A percentile compares a stretch with the other conserved stretches of the same genome.
These are phyloP conservation scores for Pangasius sanitwongsei DNA, from an alignment of 2,797 vertebrate genomes.

Conservation along the genomic window DNA sequence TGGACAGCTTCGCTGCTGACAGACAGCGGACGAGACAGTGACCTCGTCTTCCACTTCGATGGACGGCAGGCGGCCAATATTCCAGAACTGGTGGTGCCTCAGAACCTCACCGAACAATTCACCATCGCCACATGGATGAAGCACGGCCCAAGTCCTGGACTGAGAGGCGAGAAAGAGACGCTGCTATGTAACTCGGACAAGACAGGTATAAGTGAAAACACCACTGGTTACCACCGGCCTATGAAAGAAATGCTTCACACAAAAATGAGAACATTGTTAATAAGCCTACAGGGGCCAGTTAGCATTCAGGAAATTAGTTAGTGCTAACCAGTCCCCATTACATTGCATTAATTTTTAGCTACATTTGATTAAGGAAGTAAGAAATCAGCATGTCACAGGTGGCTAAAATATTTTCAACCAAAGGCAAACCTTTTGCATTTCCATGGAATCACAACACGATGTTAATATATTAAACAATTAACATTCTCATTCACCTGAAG, in stretches of 20 bases:
- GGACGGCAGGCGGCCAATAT: constrained; percentile 92
- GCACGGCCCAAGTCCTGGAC: constrained; percentile 89
- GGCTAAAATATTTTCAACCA: background rate
- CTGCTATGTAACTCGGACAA: constrained; percentile 97
- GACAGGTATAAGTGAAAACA: constrained; percentile 77
- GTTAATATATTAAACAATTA: background rate
- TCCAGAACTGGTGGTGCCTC: constrained; percentile 88
- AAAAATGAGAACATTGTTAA: background rate
- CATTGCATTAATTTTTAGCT: background rate
- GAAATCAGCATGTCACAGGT: background rate
- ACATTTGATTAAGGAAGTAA: background rate
- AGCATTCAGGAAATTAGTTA: background rate
- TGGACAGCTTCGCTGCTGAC: constrained; percentile 90
- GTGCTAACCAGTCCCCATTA: background rate
- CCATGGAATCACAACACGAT: background rate
- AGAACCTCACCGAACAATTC: constrained; percentile 95
- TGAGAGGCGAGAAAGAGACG: constrained; percentile 94
- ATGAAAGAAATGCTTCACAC: background rate
- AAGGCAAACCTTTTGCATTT: background rate
- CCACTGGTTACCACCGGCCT: background rate
- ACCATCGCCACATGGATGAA: constrained; percentile 97
- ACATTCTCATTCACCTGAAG: too few relatives aligned
- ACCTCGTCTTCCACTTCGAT: constrained; percentile 92
- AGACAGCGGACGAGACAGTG: constrained; percentile 83
- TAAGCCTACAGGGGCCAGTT: background rate